phyloP scores from a whole-genome alignment of 2,797 vertebrate species.

The Ctenosaura bakeri region DNA sequence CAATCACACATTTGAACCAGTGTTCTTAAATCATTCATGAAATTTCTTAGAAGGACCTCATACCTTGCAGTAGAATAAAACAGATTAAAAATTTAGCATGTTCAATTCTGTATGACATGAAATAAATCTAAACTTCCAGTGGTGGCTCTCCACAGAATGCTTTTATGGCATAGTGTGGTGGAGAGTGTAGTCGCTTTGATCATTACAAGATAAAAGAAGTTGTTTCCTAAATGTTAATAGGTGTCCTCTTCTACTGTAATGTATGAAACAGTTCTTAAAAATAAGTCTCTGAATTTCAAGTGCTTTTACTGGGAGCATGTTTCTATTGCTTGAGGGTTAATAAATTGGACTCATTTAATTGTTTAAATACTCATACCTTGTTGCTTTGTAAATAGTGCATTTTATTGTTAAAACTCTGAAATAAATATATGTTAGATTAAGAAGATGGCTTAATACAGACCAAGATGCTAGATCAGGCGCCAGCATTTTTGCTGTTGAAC shows the following conservation, averaged over 20 bases:
- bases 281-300: constrained; percentile 19
- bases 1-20: constrained; percentile 3
- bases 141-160: background rate
- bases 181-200: background rate
- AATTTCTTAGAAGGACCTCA: background rate
- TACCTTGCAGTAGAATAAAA: background rate
- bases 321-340: constrained; percentile 46
- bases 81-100: background rate
- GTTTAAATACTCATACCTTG: constrained; percentile 2
- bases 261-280: background rate
- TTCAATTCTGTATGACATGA: background rate
- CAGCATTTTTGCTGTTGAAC: background rate
- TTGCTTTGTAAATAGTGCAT: constrained; percentile 24
- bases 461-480: background rate
- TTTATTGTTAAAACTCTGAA: background rate
- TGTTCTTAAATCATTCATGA: constrained; percentile 35
- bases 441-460: background rate
- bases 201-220: background rate
- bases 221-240: background rate
- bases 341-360: background rate
- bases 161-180: background rate
- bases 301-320: constrained; percentile 31
- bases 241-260: background rate
- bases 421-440: background rate
- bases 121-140: background rate